Base-by-base conservation (phyloP, 2,797 vertebrate species). In the Gila robusta region DNA sequence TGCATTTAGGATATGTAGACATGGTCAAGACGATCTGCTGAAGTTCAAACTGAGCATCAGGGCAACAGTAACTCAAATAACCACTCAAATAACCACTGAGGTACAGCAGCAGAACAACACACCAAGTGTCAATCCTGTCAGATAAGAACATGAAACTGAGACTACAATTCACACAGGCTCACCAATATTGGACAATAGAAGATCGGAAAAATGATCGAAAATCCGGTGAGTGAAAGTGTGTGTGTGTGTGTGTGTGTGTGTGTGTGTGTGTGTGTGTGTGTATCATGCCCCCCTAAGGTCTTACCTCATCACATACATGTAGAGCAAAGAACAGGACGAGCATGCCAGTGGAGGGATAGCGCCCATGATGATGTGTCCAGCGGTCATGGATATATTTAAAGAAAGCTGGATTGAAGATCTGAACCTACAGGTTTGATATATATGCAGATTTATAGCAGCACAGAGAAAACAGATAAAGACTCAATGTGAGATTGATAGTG, bases 321-420 rank as follows among this genome's bases (percentile, higher is more conserved):
- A 99, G 95, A 23, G 98, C 98, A 0, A 99, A 99, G 94, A 99
- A 99, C 54, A 99, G 96, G 89, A 98, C 98, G 70, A 99, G 94
- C 98, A 99, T 98, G 89, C 98, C 98, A 0, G 98, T 99, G 93
- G 98, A 99, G 37, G 98, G 98, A 93, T 99, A 99, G 71, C 98
- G 97, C 1, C 98, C 98, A 0, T 99, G 97, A 87, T 99, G 98
- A 85, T 94, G 95, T 0, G 98, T 99, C 98, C 98, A 99, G 90
- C 89, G 96, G 94, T 99, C 98, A 0, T 99, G 98, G 94, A 99
- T 99, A 92, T 99, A 99, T 92, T 99, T 99, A 91, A 99, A 99
- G 95, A 99, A 99, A 6, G 98, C 98, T 8, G 98, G 98, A 90
- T 99, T 99, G 93, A 99, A 99, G 93, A 99, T 97, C 94, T 99